These are phyloP conservation scores for Andrena haemorrhoa DNA, from an alignment of 2,888 invertebrate genomes.

Conservation along the genomic window DNA sequence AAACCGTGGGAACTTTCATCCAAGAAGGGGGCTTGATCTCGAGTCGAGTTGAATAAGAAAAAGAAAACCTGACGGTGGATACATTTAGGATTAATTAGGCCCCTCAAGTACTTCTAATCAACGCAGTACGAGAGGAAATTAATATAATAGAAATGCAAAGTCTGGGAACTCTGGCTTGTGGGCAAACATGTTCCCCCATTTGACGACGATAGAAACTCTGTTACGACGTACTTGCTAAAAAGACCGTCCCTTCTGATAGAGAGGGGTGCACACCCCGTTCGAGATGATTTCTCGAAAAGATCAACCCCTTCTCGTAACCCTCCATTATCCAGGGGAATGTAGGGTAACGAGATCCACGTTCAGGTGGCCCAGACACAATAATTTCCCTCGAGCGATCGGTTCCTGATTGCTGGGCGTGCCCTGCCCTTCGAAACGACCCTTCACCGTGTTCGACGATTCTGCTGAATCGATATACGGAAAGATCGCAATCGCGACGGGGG, in stretches of 20 bases:
- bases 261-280: not conserved
- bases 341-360: conserved; percentile 72
- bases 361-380: conserved; percentile 71
- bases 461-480: conserved; percentile 17
- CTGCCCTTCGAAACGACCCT: conserved; percentile 19
- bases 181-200: too few species aligned
- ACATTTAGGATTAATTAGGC: too few species aligned
- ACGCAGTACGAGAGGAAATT: not conserved
- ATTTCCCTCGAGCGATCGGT: conserved; percentile 78
- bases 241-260: not conserved
- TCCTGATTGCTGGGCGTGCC: conserved; percentile 72
- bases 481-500: conserved; percentile 25
- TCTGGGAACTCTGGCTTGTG: too few species aligned
- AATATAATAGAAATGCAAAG: too few species aligned
- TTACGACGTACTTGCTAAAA: not conserved
- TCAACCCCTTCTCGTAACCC: conserved; percentile 3
- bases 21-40: too few species aligned
- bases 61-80: too few species aligned
- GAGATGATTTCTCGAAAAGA: conserved; percentile 58
- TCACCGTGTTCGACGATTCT: conserved; percentile 17
- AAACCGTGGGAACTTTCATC: too few species aligned
- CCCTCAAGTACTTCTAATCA: not conserved
- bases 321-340: conserved; percentile 52
- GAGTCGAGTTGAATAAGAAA: too few species aligned
- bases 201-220: conserved; percentile 15